Percentiles rank a stretch among this genome's conserved stretches.
Evolutionary conservation across 1,140 invertebrate species (phyloP).

Genomic region (Zeugodacus cucurbitae): DNA sequence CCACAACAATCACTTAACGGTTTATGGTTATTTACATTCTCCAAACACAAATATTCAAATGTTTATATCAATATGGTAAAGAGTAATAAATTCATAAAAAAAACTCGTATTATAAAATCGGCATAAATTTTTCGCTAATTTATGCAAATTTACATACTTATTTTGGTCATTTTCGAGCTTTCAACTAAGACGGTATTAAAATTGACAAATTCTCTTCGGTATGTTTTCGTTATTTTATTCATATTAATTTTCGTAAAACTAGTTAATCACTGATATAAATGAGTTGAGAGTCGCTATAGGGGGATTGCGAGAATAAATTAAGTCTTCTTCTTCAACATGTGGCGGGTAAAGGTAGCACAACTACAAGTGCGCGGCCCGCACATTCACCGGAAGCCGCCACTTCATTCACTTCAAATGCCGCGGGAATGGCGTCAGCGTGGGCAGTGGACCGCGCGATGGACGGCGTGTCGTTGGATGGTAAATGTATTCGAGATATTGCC

Average conservation of each 20-base stretch:
- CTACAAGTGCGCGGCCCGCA: neutral
- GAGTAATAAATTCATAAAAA: neutral
- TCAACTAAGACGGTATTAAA: neutral
- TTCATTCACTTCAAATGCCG: conserved; percentile 43
- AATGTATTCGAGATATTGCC: conserved; percentile 33
- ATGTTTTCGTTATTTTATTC: neutral
- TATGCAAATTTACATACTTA: neutral
- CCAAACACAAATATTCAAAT: neutral
- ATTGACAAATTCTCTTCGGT: neutral
- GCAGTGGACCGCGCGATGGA: conserved; percentile 54
- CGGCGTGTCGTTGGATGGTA: conserved; percentile 50
- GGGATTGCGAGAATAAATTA: conserved; percentile 1
- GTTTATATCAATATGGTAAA: neutral
- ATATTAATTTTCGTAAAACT: conserved; percentile 2
- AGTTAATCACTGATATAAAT: conserved; percentile 3
- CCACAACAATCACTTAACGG: neutral
- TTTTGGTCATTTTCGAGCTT: neutral
- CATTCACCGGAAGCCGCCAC: neutral
- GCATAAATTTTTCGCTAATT: neutral
- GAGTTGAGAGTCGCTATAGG: neutral
- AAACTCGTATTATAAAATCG: neutral
- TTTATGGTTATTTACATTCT: neutral
- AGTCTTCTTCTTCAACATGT: neutral
- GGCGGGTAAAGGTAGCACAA: neutral
- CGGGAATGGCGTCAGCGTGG: conserved; percentile 59